Evolutionary conservation across 2,888 invertebrate species (phyloP), one percentile per base, ranked within the genome.

Genomic region (Stegana nigrithorax): DNA sequence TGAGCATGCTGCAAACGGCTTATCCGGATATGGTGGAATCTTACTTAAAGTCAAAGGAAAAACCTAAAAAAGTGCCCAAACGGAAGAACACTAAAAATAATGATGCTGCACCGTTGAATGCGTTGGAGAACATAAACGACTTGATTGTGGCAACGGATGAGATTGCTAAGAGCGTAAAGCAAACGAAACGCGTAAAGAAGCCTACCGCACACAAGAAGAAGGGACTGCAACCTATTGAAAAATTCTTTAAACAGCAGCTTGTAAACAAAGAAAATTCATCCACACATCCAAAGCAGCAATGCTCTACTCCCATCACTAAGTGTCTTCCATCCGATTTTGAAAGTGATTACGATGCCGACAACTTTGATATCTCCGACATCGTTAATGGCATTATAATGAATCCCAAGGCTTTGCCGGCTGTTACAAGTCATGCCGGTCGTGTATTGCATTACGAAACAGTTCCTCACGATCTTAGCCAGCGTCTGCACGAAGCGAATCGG

Each of bases 11-110:
- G 71, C 85, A 87, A 32, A 82, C 85, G 68, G 89, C 90, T 53
- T 92, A 91, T 83, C 90, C 91, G 19, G 84, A 88, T 1, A 63
- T 93, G 61, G 91, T 91, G 0, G 85, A 89, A 51, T 79, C 79
- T 2, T 92, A 88, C 71, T 87, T 90, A 68, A 88, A 88, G 65
- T 86, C 87, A 27, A 88, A 89, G 65, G 88, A 90, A 82, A 87
- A 87, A 66, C 84, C 79, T 0, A 89, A 87, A 73, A 87, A 86
- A 71, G 83, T 85, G 68, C 42, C 59, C 4, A 67, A 68, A 23
- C 66, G 70, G 64, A 72, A 71, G 25, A 71, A 69, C 17, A 1
- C 8, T 5, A 65, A 55, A 27, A 14, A 51, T n/a, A 39, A 21
- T 6, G 17, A 36, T 8, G 55, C 75, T 44, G 26, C 39, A 21